phyloP scores from a whole-genome alignment of 2,888 invertebrate species.

The Drosophila kambysellisi region DNA sequence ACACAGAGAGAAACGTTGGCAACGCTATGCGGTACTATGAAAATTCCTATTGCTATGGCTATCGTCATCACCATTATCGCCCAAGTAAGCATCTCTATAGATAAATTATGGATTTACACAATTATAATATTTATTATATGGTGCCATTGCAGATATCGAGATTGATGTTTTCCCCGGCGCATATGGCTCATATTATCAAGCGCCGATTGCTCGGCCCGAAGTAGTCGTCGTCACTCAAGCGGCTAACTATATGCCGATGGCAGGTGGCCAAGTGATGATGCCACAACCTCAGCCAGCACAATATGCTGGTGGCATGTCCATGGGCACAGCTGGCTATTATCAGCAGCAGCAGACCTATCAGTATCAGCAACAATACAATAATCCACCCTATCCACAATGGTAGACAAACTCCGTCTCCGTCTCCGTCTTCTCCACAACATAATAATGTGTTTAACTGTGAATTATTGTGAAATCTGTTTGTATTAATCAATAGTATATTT shows the following conservation, averaged over 20 bases:
- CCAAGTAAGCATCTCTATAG: conserved; percentile 52
- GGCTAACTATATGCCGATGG: conserved; percentile 45
- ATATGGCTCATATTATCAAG: conserved; percentile 71
- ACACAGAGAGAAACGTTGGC: conserved; percentile 8
- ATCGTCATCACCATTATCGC: conserved; percentile 75
- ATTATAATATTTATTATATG: conserved; percentile 3
- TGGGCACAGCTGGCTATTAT: conserved; percentile 59
- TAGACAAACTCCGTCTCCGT: not conserved
- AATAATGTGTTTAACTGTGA: conserved; percentile 2
- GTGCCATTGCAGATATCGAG: conserved; percentile 61
- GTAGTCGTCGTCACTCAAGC: conserved; percentile 68
- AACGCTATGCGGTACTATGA: conserved; percentile 72
- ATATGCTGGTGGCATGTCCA: conserved; percentile 34
- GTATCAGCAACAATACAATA: conserved; percentile 55
- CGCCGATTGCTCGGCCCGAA: conserved; percentile 69
- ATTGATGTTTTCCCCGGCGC: conserved; percentile 77
- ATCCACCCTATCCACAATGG: conserved; percentile 38
- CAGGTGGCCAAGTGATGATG: conserved; percentile 52
- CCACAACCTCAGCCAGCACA: conserved; percentile 58
- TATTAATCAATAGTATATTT: conserved; percentile 31
- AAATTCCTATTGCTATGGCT: conserved; percentile 70
- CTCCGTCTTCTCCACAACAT: conserved; percentile 44
- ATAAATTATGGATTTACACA: too few relatives aligned
- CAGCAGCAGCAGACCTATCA: conserved; percentile 68
- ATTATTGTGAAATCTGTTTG: conserved; percentile 19